phyloP scores from a whole-genome alignment of 53 echinoderm and acorn worm genomes.

The Holothuria leucospilota region DNA sequence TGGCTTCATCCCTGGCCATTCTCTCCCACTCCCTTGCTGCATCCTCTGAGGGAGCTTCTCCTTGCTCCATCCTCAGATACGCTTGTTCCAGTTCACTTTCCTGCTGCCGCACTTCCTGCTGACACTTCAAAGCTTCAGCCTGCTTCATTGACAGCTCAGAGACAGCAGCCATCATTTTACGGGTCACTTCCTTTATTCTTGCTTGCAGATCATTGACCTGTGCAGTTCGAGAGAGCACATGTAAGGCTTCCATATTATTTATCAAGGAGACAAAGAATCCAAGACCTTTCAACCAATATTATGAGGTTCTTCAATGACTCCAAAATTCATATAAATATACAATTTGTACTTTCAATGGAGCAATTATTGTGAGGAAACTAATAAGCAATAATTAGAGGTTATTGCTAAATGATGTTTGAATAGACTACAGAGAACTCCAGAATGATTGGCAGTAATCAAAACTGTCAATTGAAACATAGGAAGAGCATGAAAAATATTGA shows the following conservation, averaged over 20 bases:
- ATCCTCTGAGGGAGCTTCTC: conserved; percentile 92
- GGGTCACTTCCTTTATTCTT: conserved; percentile 91
- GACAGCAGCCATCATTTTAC: conserved; percentile 97
- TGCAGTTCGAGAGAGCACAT: neutral
- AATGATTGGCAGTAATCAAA: no score
- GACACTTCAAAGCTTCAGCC: conserved; percentile 84
- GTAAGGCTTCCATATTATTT: neutral
- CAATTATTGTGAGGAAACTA: no score
- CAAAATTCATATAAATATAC: no score
- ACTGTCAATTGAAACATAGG: no score
- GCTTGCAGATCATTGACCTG: conserved; percentile 99
- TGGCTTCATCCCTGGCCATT: conserved; percentile 84
- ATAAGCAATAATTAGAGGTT: no score
- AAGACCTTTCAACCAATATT: neutral
- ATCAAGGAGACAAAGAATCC: neutral
- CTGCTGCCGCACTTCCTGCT: conserved; percentile 78
- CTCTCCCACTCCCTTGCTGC: conserved; percentile 95
- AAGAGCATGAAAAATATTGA: no score
- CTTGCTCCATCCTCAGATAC: conserved; percentile 99
- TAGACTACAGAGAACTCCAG: no score
- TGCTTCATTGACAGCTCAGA: conserved; percentile 99
- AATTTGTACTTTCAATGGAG: no score
- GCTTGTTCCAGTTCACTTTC: conserved; percentile 91
- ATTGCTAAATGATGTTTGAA: no score
- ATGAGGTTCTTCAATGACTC: neutral